Base-by-base conservation (phyloP, 2,888 invertebrate genomes). In the Parochlus steinenii region DNA sequence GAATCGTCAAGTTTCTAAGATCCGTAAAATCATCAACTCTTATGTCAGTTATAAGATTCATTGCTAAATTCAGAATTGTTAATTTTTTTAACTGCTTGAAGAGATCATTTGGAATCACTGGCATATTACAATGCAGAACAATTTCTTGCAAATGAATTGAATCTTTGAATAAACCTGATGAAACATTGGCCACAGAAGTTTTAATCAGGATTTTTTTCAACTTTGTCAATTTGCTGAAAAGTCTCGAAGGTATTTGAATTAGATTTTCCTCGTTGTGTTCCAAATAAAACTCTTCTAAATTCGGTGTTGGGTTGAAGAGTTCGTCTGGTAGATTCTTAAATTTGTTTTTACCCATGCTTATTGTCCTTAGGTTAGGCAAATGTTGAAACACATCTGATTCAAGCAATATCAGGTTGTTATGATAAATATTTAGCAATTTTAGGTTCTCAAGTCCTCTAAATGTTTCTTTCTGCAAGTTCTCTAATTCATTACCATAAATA, bases 281-380 rank as follows among this genome's bases (percentile, higher is more conserved):
- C n/a, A n/a, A n/a, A n/a, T 63, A 33, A 76, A 58, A n/a, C 53
- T 58, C 35, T 56, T 55, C 30, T 78, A 52, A 43, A 66, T 60
- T 14, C 51, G 53, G 46, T 70, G 75, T 38, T 62, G 56, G 37
- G 52, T n/a, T 52, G 43, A 78, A 71, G 28, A 77, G 54, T 43
- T 64, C 64, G 37, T 58, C 58, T 3, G 77, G 75, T 37, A 80
- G 47, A n/a, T 63, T 54, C 5, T 61, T 61, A 43, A 79, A 71
- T 44, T 69, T 67, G 48, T 80, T 81, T n/a, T 62, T 63, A 49
- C 66, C 71, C 41, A 85, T 59, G 48, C 74, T 72, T 27, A 86
- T 54, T 40, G 61, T 63, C 41, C 62, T 65, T 27, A 82, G 56
- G 48, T 73, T 72, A 19, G 55, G 58, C 36, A 80, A 55, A 40